Percentiles rank a stretch among this genome's conserved stretches.
Evolutionary conservation across 2,888 invertebrate genomes (phyloP).

Genomic region (Microplitis deprimator): DNA sequence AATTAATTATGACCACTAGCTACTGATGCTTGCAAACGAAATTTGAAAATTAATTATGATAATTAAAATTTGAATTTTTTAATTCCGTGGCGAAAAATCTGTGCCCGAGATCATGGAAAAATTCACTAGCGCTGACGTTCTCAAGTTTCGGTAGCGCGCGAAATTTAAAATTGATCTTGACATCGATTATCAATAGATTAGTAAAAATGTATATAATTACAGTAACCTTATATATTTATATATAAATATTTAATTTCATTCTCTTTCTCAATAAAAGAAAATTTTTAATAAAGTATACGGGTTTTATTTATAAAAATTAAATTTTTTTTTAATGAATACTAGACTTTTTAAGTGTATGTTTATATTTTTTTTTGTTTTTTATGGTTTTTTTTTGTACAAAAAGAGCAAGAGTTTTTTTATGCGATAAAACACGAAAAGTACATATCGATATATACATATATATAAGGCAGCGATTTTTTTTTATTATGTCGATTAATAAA

Average conservation of each 20-base stretch:
- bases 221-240: too few species aligned
- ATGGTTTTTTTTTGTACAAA: constrained; percentile 28
- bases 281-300: not conserved
- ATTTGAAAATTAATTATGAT: too few species aligned
- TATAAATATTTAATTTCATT: not conserved
- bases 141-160: too few species aligned
- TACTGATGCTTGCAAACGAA: too few species aligned
- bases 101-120: too few species aligned
- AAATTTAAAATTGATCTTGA: too few species aligned
- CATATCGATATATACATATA: constrained; percentile 38
- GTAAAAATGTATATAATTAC: too few species aligned
- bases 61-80: too few species aligned
- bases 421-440: constrained; percentile 32
- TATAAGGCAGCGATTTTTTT: constrained; percentile 36
- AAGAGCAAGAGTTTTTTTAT: constrained; percentile 24
- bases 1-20: too few species aligned
- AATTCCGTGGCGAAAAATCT: too few species aligned
- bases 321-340: constrained; percentile 29
- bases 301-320: not conserved
- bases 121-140: too few species aligned
- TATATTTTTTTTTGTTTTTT: constrained; percentile 16
- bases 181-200: too few species aligned
- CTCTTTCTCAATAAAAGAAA: not conserved
- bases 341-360: not conserved
- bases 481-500: constrained; percentile 22